Base-by-base conservation (phyloP, 2,888 invertebrate genomes). In the Ommatoiulus sabulosus region DNA sequence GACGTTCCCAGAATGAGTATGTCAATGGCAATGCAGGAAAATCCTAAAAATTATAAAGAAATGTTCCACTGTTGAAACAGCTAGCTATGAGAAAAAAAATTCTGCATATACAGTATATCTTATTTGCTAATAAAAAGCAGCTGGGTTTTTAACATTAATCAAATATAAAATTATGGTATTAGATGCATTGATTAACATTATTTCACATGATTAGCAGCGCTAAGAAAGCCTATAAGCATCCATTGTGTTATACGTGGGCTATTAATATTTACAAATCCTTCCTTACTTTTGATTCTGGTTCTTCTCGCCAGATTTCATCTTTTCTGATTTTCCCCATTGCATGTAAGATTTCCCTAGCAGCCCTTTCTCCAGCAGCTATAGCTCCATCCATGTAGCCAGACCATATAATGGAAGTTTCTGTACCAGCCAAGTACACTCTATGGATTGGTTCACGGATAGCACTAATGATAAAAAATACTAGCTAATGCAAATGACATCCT, bases 381-480 rank as follows among this genome's bases (percentile, higher is more conserved):
- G 90, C 91, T 24, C 91, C 91, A 57, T 91, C 91, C 89, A 91
- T 91, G 57, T 91, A 91, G 20, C 91, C 91, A 43, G 90, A 90
- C 91, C 91, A 91, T 8, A 90, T 52, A 12, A 85, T 90, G 10
- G 91, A 90, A 4, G 91, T 91, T 88, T 91, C 91, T n/a, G 91
- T 91, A n/a, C 91, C 91, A 10, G 91, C 91, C 87, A 91, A 91
- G 87, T 90, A 90, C 12, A 91, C 72, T n/a, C 91, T 90, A 6
- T 91, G 92, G 10, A 91, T 89, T 8, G 93, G 92, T 48, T 91
- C 89, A 57, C 92, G 90, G 20, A 92, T 44, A 63, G 90, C 91
- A 85, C 92, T 92, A 90, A 35, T 2, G n/a, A 44, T 44, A 46
- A 85, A 20, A 2, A 85, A 44, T 15, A 15, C 6, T n/a, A 12